Evolutionary conservation across 2,113 vertebrate genomes (phyloP), one percentile per base, ranked within the genome.

Genomic region (Nettapus auritus): DNA sequence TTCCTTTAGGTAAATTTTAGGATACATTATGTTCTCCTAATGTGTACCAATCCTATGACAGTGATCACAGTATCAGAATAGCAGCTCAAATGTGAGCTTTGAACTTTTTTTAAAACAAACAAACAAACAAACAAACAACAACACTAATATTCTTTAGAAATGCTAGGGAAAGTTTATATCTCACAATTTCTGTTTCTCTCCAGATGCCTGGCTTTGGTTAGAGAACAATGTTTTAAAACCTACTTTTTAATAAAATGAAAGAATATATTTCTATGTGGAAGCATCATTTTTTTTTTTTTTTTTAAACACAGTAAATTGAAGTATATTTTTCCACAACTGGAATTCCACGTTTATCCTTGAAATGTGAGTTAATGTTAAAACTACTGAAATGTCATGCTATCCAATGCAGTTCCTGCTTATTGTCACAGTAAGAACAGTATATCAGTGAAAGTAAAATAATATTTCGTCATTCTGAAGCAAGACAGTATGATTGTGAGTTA

Each of bases 401-500:
- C 74, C 83, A 91, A 96, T 94, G 76, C 26, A 82, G 9, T 70
- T 93, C 34, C 71, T 93, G 44, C 26, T 59, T 62, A 67, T 76
- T 96, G 92, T 89, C 93, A 96, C 38, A 96, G 82, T 86, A 96
- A 95, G 92, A 83, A 94, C 44, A 90, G 55, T 73, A 11, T 62
- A 89, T 60, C 63, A 91, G 76, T 90, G 70, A 94, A 95, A 97
- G 95, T 91, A 96, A 96, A 96, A 94, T 67, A 89, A 26, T 89
- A 94, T 82, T 90, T 89, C 92, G 85, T 86, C 53, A 55, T 81
- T 87, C 86, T 69, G 79, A 96, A 97, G 33, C 64, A 91, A 92
- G 95, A 94, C 94, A 77, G 74, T 83, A 83, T 33, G 17, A 82
- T 46, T 52, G 63, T 81, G 70, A 95, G 62, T 77, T 93, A 96